A percentile compares a stretch with the other conserved stretches of the same genome.
Conservation (phyloP, 2,888 invertebrate species). For the Sinhomidia bicolor region DNA sequence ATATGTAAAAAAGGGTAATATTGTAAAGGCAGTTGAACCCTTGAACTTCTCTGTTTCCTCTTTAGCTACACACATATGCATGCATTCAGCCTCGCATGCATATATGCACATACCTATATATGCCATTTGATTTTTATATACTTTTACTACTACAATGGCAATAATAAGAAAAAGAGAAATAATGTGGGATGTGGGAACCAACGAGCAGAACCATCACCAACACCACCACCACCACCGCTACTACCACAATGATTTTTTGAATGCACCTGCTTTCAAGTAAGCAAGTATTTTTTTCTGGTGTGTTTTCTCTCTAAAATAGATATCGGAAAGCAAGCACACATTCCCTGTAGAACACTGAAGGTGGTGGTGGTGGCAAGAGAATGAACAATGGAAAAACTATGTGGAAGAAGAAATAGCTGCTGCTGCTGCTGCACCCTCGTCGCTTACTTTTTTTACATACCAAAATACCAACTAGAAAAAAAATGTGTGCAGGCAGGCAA, state of each 20-base stretch:
- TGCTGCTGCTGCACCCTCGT: too few relatives aligned
- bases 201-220: conserved; percentile 40
- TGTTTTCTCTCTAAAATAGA: conserved; percentile 30
- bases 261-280: conserved; percentile 39
- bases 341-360: neutral
- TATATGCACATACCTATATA: neutral
- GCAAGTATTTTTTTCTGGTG: conserved; percentile 36
- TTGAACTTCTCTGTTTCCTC: conserved; percentile 11
- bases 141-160: neutral
- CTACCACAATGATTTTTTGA: conserved; percentile 37
- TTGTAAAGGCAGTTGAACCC: conserved; percentile 33
- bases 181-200: conserved; percentile 47
- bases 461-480: too few relatives aligned
- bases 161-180: neutral
- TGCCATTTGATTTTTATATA: too few relatives aligned
- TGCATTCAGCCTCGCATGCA: too few relatives aligned
- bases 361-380: too few relatives aligned
- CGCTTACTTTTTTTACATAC: too few relatives aligned
- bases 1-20: conserved; percentile 29
- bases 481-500: neutral
- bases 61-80: too few relatives aligned
- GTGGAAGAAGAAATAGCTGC: neutral
- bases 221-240: conserved; percentile 20
- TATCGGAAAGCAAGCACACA: neutral
- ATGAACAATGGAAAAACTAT: neutral